These are phyloP conservation scores for Lethrus apterus DNA, from an alignment of 1,140 invertebrate genomes.

Conservation along the genomic window DNA sequence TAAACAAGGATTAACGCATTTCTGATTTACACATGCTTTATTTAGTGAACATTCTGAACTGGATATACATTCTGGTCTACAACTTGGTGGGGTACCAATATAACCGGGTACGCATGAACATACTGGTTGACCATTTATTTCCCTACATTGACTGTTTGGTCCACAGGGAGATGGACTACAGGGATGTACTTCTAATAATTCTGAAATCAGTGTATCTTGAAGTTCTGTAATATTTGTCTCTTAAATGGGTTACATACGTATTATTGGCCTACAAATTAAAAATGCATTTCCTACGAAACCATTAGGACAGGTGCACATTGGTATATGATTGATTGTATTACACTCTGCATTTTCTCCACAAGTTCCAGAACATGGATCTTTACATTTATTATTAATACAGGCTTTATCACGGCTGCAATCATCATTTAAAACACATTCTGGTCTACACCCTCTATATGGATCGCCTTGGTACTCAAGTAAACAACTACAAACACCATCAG, in stretches of 20 bases:
- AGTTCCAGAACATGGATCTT: slow-evolving; percentile 52
- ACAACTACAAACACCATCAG: slow-evolving; percentile 44
- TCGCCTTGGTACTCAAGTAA: slow-evolving; percentile 45
- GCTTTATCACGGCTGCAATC: slow-evolving; percentile 53
- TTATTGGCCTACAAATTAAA: slow-evolving; percentile 44
- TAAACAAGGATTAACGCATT: slow-evolving; percentile 55
- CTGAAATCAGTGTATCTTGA: slow-evolving; percentile 20
- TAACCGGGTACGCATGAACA: slow-evolving; percentile 56
- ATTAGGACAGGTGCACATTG: slow-evolving; percentile 51
- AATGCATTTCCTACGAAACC: slow-evolving; percentile 53
- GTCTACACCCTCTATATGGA: slow-evolving; percentile 49
- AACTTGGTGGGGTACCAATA: slow-evolving; percentile 54
- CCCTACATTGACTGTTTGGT: slow-evolving; percentile 53
- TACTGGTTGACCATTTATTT: slow-evolving; percentile 50
- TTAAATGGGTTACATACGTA: slow-evolving; percentile 32
- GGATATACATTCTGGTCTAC: slow-evolving; percentile 52
- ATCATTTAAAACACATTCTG: slow-evolving; percentile 52
- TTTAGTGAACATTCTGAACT: slow-evolving; percentile 50
- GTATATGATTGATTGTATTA: slow-evolving; percentile 53
- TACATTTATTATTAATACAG: slow-evolving; percentile 53
- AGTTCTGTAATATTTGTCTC: background rate
- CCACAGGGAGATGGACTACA: slow-evolving; percentile 55
- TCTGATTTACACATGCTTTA: slow-evolving; percentile 52
- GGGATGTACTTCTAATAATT: slow-evolving; percentile 26
- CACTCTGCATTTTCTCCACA: slow-evolving; percentile 56